Percentiles rank a stretch among this genome's conserved stretches.
Conservation (phyloP, 2,797 vertebrate genomes). For the Hyperoplus lanceolatus region DNA sequence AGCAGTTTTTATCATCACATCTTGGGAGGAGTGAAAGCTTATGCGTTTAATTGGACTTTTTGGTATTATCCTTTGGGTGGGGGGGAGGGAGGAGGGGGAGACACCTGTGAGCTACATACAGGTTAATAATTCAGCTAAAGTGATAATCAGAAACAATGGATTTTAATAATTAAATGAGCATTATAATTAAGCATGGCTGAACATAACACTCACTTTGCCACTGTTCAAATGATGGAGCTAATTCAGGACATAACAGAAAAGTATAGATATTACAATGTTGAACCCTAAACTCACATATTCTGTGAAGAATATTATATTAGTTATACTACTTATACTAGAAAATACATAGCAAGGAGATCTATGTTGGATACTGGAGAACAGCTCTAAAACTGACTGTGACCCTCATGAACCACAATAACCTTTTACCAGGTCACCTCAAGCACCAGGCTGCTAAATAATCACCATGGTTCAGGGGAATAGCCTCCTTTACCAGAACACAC, state of each 20-base stretch:
- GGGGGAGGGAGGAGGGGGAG: constrained; percentile 7
- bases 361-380: constrained; percentile 17
- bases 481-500: constrained; percentile 38
- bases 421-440: constrained; percentile 53
- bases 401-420: constrained; percentile 39
- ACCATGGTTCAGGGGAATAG: constrained; percentile 32
- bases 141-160: constrained; percentile 35
- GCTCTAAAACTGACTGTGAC: constrained; percentile 37
- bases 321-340: too few species aligned
- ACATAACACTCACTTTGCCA: constrained; percentile 19
- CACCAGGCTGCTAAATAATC: constrained; percentile 36
- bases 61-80: constrained; percentile 6
- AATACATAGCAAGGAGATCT: neutral
- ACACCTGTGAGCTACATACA: constrained; percentile 44
- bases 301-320: too few species aligned
- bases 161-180: constrained; percentile 52
- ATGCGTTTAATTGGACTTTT: constrained; percentile 37
- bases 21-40: constrained; percentile 12
- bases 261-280: constrained; percentile 9
- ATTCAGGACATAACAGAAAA: neutral
- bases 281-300: neutral
- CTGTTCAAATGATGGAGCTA: neutral
- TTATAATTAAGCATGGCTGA: constrained; percentile 36
- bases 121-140: constrained; percentile 49
- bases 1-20: constrained; percentile 30